A percentile compares a stretch with the other conserved stretches of the same genome.
Evolutionary conservation across 2,888 invertebrate genomes (phyloP).

Genomic region (Drosophila monieri): DNA sequence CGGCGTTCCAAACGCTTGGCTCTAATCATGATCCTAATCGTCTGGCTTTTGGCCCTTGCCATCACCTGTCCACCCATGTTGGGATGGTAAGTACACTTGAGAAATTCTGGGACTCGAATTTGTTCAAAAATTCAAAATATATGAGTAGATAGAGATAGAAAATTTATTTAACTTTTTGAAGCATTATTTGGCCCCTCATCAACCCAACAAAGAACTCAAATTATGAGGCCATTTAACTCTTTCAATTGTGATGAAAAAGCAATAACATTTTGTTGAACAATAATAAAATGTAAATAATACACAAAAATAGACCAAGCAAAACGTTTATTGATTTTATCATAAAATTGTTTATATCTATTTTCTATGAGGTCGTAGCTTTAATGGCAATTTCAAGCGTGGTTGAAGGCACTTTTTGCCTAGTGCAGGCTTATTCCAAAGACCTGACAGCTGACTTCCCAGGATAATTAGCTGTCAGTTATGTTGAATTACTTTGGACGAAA

Average conservation of each 20-base stretch:
- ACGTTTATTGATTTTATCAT: not conserved
- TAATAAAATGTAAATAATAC: not conserved
- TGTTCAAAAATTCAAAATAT: not conserved
- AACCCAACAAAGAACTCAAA: not conserved
- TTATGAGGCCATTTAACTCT: conserved; percentile 2
- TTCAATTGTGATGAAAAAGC: not conserved
- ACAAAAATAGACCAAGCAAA: not conserved
- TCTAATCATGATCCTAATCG: conserved; percentile 93
- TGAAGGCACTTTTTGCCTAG: not conserved
- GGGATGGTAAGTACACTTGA: conserved; percentile 89
- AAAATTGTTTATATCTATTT: not conserved
- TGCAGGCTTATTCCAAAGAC: not conserved
- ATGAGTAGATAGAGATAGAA: not conserved
- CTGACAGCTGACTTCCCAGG: not conserved
- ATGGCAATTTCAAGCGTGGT: not conserved
- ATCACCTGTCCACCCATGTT: conserved; percentile 98
- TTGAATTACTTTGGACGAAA: not conserved
- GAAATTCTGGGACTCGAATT: not conserved
- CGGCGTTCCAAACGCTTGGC: conserved; percentile 93
- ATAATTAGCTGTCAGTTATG: conserved; percentile 4
- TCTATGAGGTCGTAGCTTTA: not conserved
- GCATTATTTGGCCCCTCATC: not conserved
- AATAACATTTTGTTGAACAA: not conserved
- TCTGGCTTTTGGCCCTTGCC: conserved; percentile 94
- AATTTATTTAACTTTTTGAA: not conserved